Evolutionary conservation across 2,113 vertebrate genomes (phyloP), one percentile per base, ranked within the genome.

Genomic region (Rhagologus leucostigma): DNA sequence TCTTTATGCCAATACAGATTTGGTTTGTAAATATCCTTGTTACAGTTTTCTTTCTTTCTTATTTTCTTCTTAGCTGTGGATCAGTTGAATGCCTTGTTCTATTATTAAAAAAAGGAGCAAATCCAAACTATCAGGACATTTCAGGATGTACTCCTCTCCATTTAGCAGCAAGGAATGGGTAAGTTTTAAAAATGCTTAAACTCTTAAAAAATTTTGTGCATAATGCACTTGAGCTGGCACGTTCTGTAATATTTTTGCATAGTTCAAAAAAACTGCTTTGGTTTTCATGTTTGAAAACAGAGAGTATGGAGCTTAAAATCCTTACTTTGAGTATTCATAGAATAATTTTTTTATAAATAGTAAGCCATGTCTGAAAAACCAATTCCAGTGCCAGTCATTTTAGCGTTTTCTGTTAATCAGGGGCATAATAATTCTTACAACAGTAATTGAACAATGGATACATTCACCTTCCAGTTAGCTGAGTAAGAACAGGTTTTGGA

Each of bases 91-190:
- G 99, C 96, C 98, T 99, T 91, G 98, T 99, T 91, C 96, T 99
- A 8, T 97, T 99, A 89, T 95, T 99, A 96, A 99, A 99, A 97
- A 99, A 98, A 97, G 99, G 99, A 94, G 99, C 99, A 89, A 99
- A 99, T 92, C 99, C 99, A 69, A 99, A 99, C 96, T 99, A 99
- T 96, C 99, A 99, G 96, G 99, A 99, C 96, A 99, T 99, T 97
- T 99, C 99, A 26, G 99, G 99, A 83, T 99, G 99, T 71, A 99
- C 99, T 18, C 99, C 99, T 42, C 99, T 99, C 71, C 99, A 99
- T 96, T 98, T 99, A 79, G 99, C 99, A 90, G 99, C 99, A 49
- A 98, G 99, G 96, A 99, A 99, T 84, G 99, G 99, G 99, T 99
- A 99, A 89, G 6, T 16, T 57, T 30, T 86, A 3, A 59, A 70